phyloP scores from a whole-genome alignment of 2,888 invertebrate species.

The Thyatira batis region DNA sequence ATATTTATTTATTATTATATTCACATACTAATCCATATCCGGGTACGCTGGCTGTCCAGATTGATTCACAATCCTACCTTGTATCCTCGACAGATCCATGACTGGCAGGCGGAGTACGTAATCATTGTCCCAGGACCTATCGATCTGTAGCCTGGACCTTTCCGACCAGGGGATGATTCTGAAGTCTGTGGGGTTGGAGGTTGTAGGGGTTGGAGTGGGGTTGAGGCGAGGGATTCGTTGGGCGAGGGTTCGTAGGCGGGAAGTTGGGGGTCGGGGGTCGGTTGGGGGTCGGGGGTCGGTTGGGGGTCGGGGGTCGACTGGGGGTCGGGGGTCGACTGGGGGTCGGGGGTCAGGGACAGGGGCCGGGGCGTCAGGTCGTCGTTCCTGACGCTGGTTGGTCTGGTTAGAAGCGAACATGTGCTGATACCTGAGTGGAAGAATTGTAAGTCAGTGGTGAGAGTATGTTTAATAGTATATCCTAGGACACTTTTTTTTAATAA shows the following conservation, averaged over 20 bases:
- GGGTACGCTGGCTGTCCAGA: no score
- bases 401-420: conserved; percentile 65
- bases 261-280: conserved; percentile 50
- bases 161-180: conserved; percentile 63
- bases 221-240: conserved; percentile 64
- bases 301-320: conserved; percentile 44
- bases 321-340: no score
- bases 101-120: conserved; percentile 60
- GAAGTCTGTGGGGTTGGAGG: conserved; percentile 40
- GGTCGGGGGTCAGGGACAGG: conserved; percentile 48
- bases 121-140: conserved; percentile 57
- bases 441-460: no score
- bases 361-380: conserved; percentile 44
- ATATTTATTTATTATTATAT: no score
- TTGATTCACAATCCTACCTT: conserved; percentile 33
- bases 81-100: conserved; percentile 55
- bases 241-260: conserved; percentile 57
- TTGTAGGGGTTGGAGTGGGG: conserved; percentile 42
- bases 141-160: conserved; percentile 39
- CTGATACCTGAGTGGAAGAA: conserved; percentile 57
- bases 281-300: conserved; percentile 50
- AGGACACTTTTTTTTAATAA: no score
- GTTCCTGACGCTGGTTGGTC: conserved; percentile 37
- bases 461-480: no score
- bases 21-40: no score